phyloP scores from a whole-genome alignment of 2,113 vertebrate species.

The Poicephalus meyeri region DNA sequence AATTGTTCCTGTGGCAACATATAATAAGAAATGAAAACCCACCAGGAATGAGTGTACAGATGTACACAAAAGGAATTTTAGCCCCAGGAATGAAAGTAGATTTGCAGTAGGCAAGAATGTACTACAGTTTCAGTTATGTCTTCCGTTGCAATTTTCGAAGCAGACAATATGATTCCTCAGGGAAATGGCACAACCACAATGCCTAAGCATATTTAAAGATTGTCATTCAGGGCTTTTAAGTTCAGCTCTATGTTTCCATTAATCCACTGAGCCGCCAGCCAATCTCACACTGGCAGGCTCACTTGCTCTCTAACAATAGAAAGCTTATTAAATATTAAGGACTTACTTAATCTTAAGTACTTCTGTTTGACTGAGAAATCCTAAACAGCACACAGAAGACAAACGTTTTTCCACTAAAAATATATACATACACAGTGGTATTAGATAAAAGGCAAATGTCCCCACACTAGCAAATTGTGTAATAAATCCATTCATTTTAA shows the following conservation, averaged over 20 bases:
- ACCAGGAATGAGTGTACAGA: neutral
- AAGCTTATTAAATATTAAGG: slow-evolving; percentile 66
- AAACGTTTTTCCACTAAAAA: neutral
- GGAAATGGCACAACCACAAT: slow-evolving; percentile 26
- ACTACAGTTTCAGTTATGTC: neutral
- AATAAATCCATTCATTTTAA: neutral
- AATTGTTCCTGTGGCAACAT: neutral
- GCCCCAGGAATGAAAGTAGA: neutral
- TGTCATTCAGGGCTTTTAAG: slow-evolving; percentile 54
- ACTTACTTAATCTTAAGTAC: slow-evolving; percentile 48
- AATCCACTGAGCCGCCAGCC: slow-evolving; percentile 58
- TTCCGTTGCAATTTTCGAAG: slow-evolving; percentile 22
- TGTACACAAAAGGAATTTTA: neutral
- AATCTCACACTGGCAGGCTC: slow-evolving; percentile 34
- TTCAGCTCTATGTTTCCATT: slow-evolving; percentile 32
- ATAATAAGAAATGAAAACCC: neutral
- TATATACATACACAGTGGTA: rapidly evolving
- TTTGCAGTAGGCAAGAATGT: neutral
- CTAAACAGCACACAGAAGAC: neutral
- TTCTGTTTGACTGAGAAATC: slow-evolving; percentile 35
- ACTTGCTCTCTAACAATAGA: slow-evolving; percentile 19
- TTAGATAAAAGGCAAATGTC: neutral
- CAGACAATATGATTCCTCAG: neutral
- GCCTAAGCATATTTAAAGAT: slow-evolving; percentile 58
- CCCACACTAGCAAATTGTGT: neutral